Evolutionary conservation across 1,140 invertebrate genomes (phyloP).

Genomic region (Sinonovacula constricta): DNA sequence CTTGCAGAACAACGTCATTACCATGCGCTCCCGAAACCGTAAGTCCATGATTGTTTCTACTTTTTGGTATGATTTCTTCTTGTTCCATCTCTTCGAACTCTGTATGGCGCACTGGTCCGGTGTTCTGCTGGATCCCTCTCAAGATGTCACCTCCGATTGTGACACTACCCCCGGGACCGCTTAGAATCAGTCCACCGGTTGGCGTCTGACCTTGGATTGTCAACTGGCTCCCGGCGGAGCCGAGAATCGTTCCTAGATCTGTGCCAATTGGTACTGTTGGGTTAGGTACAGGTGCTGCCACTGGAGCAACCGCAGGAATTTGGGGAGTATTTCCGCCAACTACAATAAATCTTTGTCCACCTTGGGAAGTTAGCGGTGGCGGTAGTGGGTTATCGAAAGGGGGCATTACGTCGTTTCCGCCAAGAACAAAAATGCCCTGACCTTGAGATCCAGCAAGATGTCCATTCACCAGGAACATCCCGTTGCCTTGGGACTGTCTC

Average conservation of each 20-base stretch:
- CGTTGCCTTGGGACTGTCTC: too few species aligned
- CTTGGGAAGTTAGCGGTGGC: too few species aligned
- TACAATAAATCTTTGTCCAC: too few species aligned
- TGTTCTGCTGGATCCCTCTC: neutral
- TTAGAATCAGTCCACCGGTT: conserved; percentile 4
- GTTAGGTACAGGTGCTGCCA: neutral
- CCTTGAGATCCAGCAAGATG: too few species aligned
- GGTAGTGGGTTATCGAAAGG: too few species aligned
- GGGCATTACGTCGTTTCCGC: too few species aligned
- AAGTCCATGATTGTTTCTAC: neutral
- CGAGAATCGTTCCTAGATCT: neutral
- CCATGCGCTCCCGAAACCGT: neutral
- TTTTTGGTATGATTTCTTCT: neutral
- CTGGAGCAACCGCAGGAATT: neutral
- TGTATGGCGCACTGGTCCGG: neutral
- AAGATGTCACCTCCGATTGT: conserved; percentile 12
- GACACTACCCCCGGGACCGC: conserved; percentile 6
- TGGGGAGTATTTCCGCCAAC: too few species aligned
- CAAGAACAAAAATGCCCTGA: too few species aligned
- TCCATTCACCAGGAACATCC: too few species aligned
- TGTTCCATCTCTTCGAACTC: conserved; percentile 29
- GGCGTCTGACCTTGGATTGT: neutral
- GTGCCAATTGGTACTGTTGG: neutral
- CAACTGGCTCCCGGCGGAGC: neutral
- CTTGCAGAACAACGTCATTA: too few species aligned